Base-by-base conservation (phyloP, 2,888 invertebrate species). In the Ormyrus nitidulus region DNA sequence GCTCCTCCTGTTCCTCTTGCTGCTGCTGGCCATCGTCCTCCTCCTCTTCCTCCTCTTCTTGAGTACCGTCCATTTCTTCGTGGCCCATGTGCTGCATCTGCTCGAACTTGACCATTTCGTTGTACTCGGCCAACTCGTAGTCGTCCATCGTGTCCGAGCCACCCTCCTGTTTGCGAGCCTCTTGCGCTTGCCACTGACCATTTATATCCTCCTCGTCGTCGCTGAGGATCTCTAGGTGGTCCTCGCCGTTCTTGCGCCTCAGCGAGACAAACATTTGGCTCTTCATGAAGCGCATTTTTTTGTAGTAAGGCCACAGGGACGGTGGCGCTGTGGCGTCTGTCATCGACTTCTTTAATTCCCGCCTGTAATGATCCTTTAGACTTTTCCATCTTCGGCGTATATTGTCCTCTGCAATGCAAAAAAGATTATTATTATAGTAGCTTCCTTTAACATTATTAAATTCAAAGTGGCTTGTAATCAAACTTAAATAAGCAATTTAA, bases 211-310 rank as follows among this genome's bases (percentile, higher is more conserved):
- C 82, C 54, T 81, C 76, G 53, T 82, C 82, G 44, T 78, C 78
- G 59, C 81, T 82, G 1, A 82, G 54, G 19, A 82, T 82, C 34
- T 82, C 80, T n/a, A 82, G 71, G 11, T 82, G 80, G 46, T 82
- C 80, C n/a, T 82, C 82, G 7, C 82, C 82, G 34, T 82, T 78
- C 48, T 79, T 80, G 1, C 80, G 69, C 0, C 80, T 76, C 9
- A 82, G 62, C 5, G 82, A 81, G 4, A 82, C 73, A n/a, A 82
- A 81, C 82, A 82, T 82, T 46, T 82, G 82, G 19, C 80, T 82
- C 13, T 82, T 82, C 81, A 82, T 79, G 49, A 82, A 82, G 5
- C 77, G 71, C 82, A 82, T 82, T 51, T 81, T 77, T 19, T 77
- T 79, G 64, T 81, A 82, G 58, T 82, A 82, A 6, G 82, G 82